Evolutionary conservation across 1,140 invertebrate species (phyloP).

Genomic region (Drosophila obscura): DNA sequence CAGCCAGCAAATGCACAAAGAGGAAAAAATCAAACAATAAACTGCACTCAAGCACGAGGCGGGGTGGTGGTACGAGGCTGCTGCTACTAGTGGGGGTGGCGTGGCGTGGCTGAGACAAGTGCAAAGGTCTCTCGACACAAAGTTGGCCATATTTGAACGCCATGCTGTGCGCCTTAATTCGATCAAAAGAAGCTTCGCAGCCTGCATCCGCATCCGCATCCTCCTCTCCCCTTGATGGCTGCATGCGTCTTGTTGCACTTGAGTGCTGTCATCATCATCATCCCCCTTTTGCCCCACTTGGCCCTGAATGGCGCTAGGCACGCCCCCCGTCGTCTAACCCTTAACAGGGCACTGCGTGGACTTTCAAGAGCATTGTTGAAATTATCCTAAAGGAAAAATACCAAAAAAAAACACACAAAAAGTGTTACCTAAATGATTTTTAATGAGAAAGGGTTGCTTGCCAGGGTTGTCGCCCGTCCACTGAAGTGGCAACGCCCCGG

Average conservation of each 20-base stretch:
- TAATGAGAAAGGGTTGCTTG: constrained; percentile 42
- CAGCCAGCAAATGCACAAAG: constrained; percentile 64
- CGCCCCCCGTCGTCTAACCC: constrained; percentile 63
- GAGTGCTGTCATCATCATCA: not conserved
- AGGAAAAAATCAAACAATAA: constrained; percentile 75
- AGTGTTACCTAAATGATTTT: constrained; percentile 76
- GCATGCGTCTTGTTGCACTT: constrained; percentile 42
- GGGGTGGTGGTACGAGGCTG: constrained; percentile 13
- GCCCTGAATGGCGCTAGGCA: constrained; percentile 53
- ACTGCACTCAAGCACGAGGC: constrained; percentile 72
- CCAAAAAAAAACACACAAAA: constrained; percentile 33
- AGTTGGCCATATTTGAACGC: constrained; percentile 81
- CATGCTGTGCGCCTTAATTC: constrained; percentile 74
- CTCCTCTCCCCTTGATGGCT: constrained; percentile 34
- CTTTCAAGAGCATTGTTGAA: constrained; percentile 47
- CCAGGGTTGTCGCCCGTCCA: constrained; percentile 32
- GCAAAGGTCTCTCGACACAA: constrained; percentile 18
- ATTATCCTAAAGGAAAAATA: constrained; percentile 26
- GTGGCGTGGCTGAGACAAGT: constrained; percentile 10
- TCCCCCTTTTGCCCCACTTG: not conserved
- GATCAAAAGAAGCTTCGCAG: constrained; percentile 64
- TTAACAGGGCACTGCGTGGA: constrained; percentile 34
- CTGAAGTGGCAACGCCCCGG: constrained; percentile 30
- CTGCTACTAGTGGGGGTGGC: not conserved
- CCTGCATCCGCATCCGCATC: constrained; percentile 8